phyloP scores from a whole-genome alignment of 2,888 invertebrate species.

The Tillus elongatus region DNA sequence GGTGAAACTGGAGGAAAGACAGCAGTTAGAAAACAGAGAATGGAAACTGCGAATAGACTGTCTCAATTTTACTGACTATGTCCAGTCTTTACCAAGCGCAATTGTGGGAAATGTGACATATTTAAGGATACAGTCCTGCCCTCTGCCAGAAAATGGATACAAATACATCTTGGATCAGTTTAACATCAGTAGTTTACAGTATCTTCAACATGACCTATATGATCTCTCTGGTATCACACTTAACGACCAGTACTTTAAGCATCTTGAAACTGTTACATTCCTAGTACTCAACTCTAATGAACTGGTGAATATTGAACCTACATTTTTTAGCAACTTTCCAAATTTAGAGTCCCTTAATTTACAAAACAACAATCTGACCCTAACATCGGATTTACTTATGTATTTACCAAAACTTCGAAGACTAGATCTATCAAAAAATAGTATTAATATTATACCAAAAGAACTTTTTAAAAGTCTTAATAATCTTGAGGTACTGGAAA shows the following conservation, averaged over 20 bases:
- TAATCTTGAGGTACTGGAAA: slow-evolving; percentile 54
- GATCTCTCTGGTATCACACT: too few species aligned
- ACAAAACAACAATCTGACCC: slow-evolving; percentile 18
- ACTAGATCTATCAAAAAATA: slow-evolving; percentile 61
- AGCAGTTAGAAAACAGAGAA: slow-evolving; percentile 7
- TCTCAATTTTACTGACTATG: slow-evolving; percentile 9
- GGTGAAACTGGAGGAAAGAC: too few species aligned
- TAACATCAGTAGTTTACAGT: slow-evolving; percentile 4
- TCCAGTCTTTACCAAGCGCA: slow-evolving; percentile 9
- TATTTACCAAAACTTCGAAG: slow-evolving; percentile 53
- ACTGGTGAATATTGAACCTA: slow-evolving; percentile 13
- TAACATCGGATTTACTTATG: slow-evolving; percentile 52
- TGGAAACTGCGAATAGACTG: slow-evolving; percentile 9
- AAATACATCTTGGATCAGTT: slow-evolving; percentile 43
- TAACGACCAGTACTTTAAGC: slow-evolving; percentile 18
- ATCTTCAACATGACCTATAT: not conserved
- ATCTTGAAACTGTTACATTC: slow-evolving; percentile 13
- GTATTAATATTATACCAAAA: slow-evolving; percentile 51
- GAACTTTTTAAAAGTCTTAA: slow-evolving; percentile 53
- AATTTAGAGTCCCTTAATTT: slow-evolving; percentile 22
- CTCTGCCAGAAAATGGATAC: slow-evolving; percentile 42
- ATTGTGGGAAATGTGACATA: slow-evolving; percentile 5
- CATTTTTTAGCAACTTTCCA: slow-evolving; percentile 22
- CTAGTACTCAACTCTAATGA: slow-evolving; percentile 14
- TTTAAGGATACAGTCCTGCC: slow-evolving; percentile 32